A percentile compares a stretch with the other conserved stretches of the same genome.
These are phyloP conservation scores for Oreortyx pictus DNA, from an alignment of 2,797 vertebrate species.

Conservation along the genomic window DNA sequence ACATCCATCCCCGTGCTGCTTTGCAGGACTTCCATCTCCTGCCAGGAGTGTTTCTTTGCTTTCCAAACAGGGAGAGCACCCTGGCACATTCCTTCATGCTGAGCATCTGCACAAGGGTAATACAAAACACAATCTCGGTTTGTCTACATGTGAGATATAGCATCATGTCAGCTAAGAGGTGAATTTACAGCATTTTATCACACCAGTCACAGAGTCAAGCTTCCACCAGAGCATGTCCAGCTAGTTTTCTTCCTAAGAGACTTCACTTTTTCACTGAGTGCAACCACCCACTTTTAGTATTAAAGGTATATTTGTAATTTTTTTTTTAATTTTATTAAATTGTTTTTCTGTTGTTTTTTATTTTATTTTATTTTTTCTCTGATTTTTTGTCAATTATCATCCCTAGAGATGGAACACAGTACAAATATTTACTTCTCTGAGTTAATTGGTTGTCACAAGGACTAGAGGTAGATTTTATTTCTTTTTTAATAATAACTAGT, in stretches of 20 bases:
- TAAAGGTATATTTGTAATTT: background rate
- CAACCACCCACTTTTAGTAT: background rate
- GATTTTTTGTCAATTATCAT: background rate
- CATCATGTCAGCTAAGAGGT: background rate
- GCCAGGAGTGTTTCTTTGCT: background rate
- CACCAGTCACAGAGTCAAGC: fast-evolving
- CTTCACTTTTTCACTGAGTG: background rate
- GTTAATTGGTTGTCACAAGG: background rate
- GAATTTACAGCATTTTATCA: background rate
- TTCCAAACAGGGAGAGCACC: fast-evolving
- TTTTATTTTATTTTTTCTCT: background rate
- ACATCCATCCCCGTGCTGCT: fast-evolving
- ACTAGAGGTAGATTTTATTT: background rate
- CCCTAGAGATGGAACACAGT: background rate
- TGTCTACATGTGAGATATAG: background rate
- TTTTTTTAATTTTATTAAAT: background rate
- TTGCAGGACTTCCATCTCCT: background rate
- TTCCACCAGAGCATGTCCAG: background rate
- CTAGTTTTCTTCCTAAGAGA: fast-evolving
- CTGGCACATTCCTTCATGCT: no score
- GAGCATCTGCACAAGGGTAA: background rate
- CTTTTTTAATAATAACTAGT: background rate
- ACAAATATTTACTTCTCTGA: background rate
- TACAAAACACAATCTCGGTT: fast-evolving
- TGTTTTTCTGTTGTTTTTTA: background rate